phyloP scores from a whole-genome alignment of 2,797 vertebrate species.

The Clarias fuscus region DNA sequence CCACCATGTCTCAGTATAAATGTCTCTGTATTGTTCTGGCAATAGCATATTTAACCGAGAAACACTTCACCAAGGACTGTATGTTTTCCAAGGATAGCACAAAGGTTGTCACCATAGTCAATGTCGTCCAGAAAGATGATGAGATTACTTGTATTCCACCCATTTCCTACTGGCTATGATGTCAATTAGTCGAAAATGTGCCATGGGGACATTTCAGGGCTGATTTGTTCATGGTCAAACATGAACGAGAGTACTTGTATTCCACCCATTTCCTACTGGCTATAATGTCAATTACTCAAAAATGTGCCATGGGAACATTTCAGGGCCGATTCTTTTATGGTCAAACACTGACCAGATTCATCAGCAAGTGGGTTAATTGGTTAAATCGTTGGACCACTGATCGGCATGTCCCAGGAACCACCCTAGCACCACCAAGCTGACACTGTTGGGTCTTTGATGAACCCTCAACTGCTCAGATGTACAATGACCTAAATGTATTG shows the following conservation, averaged over 20 bases:
- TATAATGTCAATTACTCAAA: conserved; percentile 51
- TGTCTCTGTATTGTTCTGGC: conserved; percentile 53
- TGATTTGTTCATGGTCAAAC: conserved; percentile 38
- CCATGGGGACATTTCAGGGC: conserved; percentile 24
- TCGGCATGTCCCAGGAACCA: too few species aligned
- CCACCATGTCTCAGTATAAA: conserved; percentile 41
- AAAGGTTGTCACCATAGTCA: conserved; percentile 50
- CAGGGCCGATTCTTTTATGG: conserved; percentile 39
- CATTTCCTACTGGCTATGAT: conserved; percentile 45
- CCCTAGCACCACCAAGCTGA: too few species aligned
- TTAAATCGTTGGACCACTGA: too few species aligned
- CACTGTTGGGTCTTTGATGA: too few species aligned
- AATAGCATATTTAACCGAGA: conserved; percentile 51
- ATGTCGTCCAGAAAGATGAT: conserved; percentile 47
- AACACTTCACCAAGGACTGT: conserved; percentile 47
- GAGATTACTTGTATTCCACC: background rate
- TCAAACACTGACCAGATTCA: background rate
- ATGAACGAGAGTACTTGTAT: conserved; percentile 7
- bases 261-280: conserved; percentile 24
- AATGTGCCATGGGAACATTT: conserved; percentile 38
- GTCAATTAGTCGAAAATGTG: conserved; percentile 47
- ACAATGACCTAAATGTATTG: too few species aligned
- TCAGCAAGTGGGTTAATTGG: background rate
- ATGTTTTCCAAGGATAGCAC: conserved; percentile 44
- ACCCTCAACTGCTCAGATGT: too few species aligned